phyloP scores from a whole-genome alignment of 2,113 vertebrate genomes.

The Xenopus tropicalis region UCB_Xtro_10.0 CM004443.2:160490001-160490500 shows the following conservation, averaged over 20 bases:
- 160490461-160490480: slow-evolving; percentile 23
- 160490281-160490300: slow-evolving; percentile 25
- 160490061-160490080: too few species aligned
- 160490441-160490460: slow-evolving; percentile 16
- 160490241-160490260: background rate
- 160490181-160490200: background rate
- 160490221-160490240: background rate
- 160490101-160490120: background rate
- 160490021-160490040: too few species aligned
- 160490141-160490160: too few species aligned
- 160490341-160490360: slow-evolving; percentile 29
- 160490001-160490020: too few species aligned
- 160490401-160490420: slow-evolving; percentile 15
- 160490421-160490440: slow-evolving; percentile 1
- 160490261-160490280: slow-evolving; percentile 4
- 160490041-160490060: too few species aligned
- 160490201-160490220: background rate
- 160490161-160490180: background rate
- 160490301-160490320: slow-evolving; percentile 25
- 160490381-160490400: slow-evolving; percentile 20
- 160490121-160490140: background rate
- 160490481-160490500: slow-evolving; percentile 21
- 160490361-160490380: slow-evolving; percentile 31
- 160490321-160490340: slow-evolving; percentile 26
- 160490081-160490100: too few species aligned